phyloP scores from a whole-genome alignment of 1,140 invertebrate genomes.

The Nasonia longicornis region DNA sequence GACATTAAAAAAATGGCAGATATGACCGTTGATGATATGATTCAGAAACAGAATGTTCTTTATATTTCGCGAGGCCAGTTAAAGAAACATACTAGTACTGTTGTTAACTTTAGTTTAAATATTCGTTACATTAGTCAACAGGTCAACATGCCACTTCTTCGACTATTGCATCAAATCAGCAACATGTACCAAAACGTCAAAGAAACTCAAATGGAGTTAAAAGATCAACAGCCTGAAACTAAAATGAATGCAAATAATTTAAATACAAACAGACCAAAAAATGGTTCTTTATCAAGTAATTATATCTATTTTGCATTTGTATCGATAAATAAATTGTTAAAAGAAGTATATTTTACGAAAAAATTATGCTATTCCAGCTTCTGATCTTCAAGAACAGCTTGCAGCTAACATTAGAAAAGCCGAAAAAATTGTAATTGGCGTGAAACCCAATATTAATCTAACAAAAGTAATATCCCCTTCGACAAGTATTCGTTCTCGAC shows the following conservation, averaged over 20 bases:
- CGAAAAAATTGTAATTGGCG: slow-evolving; percentile 68
- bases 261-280: slow-evolving; percentile 63
- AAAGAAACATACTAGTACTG: slow-evolving; percentile 89
- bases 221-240: slow-evolving; percentile 74
- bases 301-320: slow-evolving; percentile 37
- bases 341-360: slow-evolving; percentile 13
- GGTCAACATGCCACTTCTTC: slow-evolving; percentile 94
- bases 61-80: slow-evolving; percentile 88
- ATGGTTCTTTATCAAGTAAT: slow-evolving; percentile 73
- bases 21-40: slow-evolving; percentile 87
- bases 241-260: slow-evolving; percentile 68
- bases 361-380: slow-evolving; percentile 66
- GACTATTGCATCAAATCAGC: slow-evolving; percentile 94
- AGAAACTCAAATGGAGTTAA: slow-evolving; percentile 91
- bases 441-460: slow-evolving; percentile 61
- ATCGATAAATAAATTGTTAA: background rate
- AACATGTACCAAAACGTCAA: slow-evolving; percentile 98
- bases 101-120: slow-evolving; percentile 89
- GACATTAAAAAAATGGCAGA: slow-evolving; percentile 91
- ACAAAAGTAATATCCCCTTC: slow-evolving; percentile 71
- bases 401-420: slow-evolving; percentile 59
- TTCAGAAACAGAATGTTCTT: slow-evolving; percentile 83
- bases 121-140: slow-evolving; percentile 90
- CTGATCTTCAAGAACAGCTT: slow-evolving; percentile 75
- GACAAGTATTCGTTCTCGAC: slow-evolving; percentile 77